Evolutionary conservation across 2,797 vertebrate species (phyloP), one percentile per base, ranked within the genome.

Genomic region (Pelochelys cantorii): DNA sequence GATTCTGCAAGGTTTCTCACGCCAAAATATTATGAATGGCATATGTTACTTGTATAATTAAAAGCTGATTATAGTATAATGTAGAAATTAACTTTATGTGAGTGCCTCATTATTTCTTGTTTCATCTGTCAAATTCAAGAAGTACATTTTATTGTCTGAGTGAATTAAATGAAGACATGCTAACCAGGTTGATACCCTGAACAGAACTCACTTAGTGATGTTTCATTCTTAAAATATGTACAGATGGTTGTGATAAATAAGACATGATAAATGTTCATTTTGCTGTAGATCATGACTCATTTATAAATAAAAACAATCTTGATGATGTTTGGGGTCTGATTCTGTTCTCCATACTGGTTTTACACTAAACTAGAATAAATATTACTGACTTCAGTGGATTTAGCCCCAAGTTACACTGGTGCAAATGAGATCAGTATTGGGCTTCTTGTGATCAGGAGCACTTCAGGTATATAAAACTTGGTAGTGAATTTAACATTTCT

Each of bases 61-160:
- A 97, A 97, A 96, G 92, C 93, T 96, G 96, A 97, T 98, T 97
- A 97, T 94, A 96, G 93, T 96, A 89, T 96, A 97, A 97, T 94
- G 81, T 94, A 93, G 93, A 97, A 97, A 98, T 97, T 85, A 97
- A 96, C 97, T 98, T 98, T 95, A 87, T 97, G 27, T 96, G 97
- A 97, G 95, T 97, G 94, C 80, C 96, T 97, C 97, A 96, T 98
- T 97, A 97, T 96, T 98, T 96, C 96, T 97, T 96, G 96, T 98
- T 98, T 98, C 86, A 92, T 94, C 94, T 98, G 96, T 93, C 97
- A 97, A 97, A 89, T 94, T 71, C 59, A 97, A 95, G 88, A 93
- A 81, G 59, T 53, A 95, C 96, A 96, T 87, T 95, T 97, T 97
- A 97, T 93, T 94, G 92, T 94, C 90, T 96, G 95, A 97, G 87